phyloP scores from a whole-genome alignment of 2,113 vertebrate species.

The Eulemur macaco region DNA sequence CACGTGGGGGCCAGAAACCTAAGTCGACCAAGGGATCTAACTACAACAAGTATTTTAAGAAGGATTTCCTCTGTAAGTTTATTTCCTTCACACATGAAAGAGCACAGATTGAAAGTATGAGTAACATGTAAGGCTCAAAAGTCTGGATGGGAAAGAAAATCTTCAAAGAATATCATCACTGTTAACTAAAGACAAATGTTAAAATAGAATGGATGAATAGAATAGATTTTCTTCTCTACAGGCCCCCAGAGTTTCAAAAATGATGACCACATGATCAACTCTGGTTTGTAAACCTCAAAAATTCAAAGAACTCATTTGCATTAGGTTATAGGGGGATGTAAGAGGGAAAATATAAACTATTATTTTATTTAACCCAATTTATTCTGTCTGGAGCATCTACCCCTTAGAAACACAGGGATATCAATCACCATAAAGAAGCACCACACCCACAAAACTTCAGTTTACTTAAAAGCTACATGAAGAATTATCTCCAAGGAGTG shows the following conservation, averaged over 20 bases:
- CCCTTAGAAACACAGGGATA: not conserved
- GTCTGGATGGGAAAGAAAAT: not conserved
- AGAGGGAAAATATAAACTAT: not conserved
- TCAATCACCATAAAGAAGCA: not conserved
- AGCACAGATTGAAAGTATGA: not conserved
- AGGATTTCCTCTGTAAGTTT: not conserved
- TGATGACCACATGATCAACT: not conserved
- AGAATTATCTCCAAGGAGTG: not conserved
- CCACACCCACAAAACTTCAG: not conserved
- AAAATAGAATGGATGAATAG: not conserved
- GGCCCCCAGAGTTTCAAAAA: not conserved
- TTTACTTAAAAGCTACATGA: not conserved
- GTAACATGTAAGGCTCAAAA: not conserved
- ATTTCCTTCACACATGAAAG: not conserved
- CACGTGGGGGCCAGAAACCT: not conserved
- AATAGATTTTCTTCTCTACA: not conserved
- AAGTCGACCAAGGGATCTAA: not conserved
- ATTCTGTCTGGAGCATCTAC: not conserved
- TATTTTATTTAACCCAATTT: not conserved
- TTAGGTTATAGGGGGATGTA: not conserved
- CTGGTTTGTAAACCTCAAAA: not conserved
- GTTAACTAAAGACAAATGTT: not conserved
- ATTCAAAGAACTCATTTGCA: not conserved
- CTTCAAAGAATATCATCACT: not conserved
- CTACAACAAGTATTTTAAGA: not conserved